Evolutionary conservation across 37 sponge, comb jelly and placozoan species (phyloP).

Genomic region (Hexactinellida sp.): DNA sequence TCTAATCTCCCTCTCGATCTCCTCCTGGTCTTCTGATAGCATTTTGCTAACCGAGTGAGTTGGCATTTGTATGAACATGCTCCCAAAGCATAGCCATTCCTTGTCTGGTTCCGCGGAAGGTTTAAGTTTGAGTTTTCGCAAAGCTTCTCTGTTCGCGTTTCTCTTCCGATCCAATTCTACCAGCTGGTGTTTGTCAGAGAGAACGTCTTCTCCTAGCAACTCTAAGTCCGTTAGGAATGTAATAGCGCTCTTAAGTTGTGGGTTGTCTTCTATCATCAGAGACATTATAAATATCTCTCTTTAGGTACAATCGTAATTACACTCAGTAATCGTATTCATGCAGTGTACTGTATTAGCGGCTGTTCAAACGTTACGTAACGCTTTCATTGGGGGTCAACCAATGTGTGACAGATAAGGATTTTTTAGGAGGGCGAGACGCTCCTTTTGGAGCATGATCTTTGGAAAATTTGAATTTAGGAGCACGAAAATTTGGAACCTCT

Average conservation of each 20-base stretch:
- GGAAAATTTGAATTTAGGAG: no score
- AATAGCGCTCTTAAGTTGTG: conserved; percentile 21
- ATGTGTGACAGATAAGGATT: no score
- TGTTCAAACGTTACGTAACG: no score
- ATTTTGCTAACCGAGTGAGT: conserved; percentile 25
- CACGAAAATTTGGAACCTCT: no score
- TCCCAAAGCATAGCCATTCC: conserved; percentile 60
- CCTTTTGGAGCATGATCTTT: no score
- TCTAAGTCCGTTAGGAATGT: conserved; percentile 34
- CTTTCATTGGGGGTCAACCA: no score
- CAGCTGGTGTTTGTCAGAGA: conserved; percentile 57
- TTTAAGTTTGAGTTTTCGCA: conserved; percentile 33
- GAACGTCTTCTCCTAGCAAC: conserved; percentile 37
- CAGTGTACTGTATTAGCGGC: no score
- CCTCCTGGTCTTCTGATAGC: conserved; percentile 42
- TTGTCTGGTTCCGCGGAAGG: conserved; percentile 17
- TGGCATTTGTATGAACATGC: conserved; percentile 57
- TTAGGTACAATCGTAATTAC: no score
- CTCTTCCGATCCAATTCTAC: conserved; percentile 52
- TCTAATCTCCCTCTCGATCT: conserved; percentile 35
- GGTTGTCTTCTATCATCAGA: background rate
- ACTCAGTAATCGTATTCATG: no score
- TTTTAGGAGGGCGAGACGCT: no score
- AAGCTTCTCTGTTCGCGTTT: conserved; percentile 58
- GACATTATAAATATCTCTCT: background rate